A percentile compares a stretch with the other conserved stretches of the same genome.
These are phyloP conservation scores for Dasypolia templi DNA, from an alignment of 2,888 invertebrate genomes.

Conservation along the genomic window DNA sequence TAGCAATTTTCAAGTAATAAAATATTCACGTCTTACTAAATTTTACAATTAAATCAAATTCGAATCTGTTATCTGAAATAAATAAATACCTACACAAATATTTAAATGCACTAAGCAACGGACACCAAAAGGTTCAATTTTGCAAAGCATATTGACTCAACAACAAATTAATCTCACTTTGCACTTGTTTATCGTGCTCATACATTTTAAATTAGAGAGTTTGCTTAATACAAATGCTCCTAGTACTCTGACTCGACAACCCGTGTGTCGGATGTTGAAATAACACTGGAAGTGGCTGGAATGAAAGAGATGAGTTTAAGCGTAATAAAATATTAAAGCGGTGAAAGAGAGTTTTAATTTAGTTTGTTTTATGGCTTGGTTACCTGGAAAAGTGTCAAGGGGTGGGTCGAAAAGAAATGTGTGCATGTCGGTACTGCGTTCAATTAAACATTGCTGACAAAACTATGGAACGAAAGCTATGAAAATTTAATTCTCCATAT, in stretches of 20 bases:
- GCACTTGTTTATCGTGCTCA: conserved; percentile 65
- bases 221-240: conserved; percentile 71
- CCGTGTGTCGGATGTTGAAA: conserved; percentile 63
- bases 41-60: background rate
- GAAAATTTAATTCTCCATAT: background rate
- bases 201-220: conserved; percentile 76
- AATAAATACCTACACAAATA: background rate
- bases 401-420: conserved; percentile 8
- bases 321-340: conserved; percentile 23
- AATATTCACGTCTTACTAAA: background rate
- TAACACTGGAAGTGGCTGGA: conserved; percentile 51
- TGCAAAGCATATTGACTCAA: conserved; percentile 72
- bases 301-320: conserved; percentile 37
- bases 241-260: conserved; percentile 58
- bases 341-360: conserved; percentile 29
- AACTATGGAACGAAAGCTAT: background rate
- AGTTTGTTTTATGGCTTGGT: conserved; percentile 14
- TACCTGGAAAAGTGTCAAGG: conserved; percentile 6
- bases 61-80: background rate
- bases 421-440: background rate
- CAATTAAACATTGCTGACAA: conserved; percentile 25
- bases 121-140: conserved; percentile 65
- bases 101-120: conserved; percentile 10
- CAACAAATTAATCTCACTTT: conserved; percentile 73
- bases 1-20: too few relatives aligned